Base-by-base conservation (phyloP, 2,797 vertebrate genomes). In the Hephaestus fuliginosus region DNA sequence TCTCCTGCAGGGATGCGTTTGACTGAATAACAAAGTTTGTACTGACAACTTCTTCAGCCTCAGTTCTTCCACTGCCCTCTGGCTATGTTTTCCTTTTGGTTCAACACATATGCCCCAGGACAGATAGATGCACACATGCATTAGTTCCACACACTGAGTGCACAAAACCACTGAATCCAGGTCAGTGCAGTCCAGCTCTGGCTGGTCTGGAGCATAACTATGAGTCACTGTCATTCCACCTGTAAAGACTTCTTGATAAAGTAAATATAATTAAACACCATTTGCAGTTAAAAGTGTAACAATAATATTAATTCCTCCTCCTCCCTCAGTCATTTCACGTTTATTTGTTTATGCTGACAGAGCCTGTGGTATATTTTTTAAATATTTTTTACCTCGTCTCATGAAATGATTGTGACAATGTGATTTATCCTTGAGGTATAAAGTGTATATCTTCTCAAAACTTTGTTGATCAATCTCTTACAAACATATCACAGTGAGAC, bases 21-120 rank as follows among this genome's bases (percentile, higher is more conserved):
- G 96, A 96, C 96, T 95, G 70, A 69, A 92, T 97, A 96, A 97
- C 96, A 96, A 96, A 97, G 95, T 97, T 97, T 96, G 92, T 95
- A 95, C 96, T 97, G 97, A 97, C 97, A 97, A 96, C 96, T 97
- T 97, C 96, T 97, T 94, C 93, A 95, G 96, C 95, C 51, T 95
- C 94, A 94, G 93, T 94, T 95, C 93, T 93, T 96, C 96, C 96
- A 96, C 96, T 93, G 91, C 91, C 92, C 91, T 90, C 92, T 94
- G 88, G 95, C 95, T 92, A 93, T 30, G 48, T 70, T 58, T 71
- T 30, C 17, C 33, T 25, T 36, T 52, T 14, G 15, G 28, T 55
- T 61, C 30, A 51, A 70, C 18, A 57, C 43, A 44, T 33, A 63
- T 17, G 25, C 58, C 12, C n/a, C 6, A 70, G 20, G 17, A 44